phyloP scores from a whole-genome alignment of 2,888 invertebrate species.

The Drosophila subquinaria region DNA sequence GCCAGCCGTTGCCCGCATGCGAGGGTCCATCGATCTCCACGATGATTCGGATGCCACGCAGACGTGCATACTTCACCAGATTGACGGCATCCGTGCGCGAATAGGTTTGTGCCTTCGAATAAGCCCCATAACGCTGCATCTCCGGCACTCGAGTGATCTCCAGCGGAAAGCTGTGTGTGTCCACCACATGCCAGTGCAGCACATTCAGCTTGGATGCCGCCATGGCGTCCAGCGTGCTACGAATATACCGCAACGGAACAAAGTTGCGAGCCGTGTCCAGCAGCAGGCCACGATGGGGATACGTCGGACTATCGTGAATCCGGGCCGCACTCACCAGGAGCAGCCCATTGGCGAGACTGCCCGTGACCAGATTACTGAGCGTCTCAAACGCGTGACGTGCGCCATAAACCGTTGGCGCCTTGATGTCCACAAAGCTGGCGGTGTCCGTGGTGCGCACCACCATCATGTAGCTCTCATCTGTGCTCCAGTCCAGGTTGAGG shows the following conservation, averaged over 20 bases:
- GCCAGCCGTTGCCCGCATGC: slow-evolving; percentile 94
- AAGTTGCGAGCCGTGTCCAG: slow-evolving; percentile 96
- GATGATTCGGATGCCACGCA: slow-evolving; percentile 93
- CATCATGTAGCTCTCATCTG: slow-evolving; percentile 90
- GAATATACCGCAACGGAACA: slow-evolving; percentile 89
- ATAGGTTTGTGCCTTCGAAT: slow-evolving; percentile 90
- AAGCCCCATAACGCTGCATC: slow-evolving; percentile 91
- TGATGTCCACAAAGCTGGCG: slow-evolving; percentile 87
- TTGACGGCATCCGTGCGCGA: slow-evolving; percentile 88
- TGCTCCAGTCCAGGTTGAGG: slow-evolving; percentile 88
- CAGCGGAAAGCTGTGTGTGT: slow-evolving; percentile 96
- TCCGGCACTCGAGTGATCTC: slow-evolving; percentile 91
- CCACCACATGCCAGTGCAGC: slow-evolving; percentile 96
- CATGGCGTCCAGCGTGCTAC: slow-evolving; percentile 92
- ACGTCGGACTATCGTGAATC: slow-evolving; percentile 92
- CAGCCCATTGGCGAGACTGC: slow-evolving; percentile 86
- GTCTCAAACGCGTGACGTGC: slow-evolving; percentile 92
- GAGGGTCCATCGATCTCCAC: slow-evolving; percentile 96
- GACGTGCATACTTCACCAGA: slow-evolving; percentile 91
- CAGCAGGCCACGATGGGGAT: slow-evolving; percentile 93
- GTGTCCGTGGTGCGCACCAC: slow-evolving; percentile 87
- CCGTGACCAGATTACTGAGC: slow-evolving; percentile 89
- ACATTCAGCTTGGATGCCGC: slow-evolving; percentile 95
- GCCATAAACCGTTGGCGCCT: slow-evolving; percentile 89
- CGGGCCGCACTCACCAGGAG: slow-evolving; percentile 88